Conservation (phyloP, 2,113 vertebrate genomes). For the Cyprinodon tularosa region DNA sequence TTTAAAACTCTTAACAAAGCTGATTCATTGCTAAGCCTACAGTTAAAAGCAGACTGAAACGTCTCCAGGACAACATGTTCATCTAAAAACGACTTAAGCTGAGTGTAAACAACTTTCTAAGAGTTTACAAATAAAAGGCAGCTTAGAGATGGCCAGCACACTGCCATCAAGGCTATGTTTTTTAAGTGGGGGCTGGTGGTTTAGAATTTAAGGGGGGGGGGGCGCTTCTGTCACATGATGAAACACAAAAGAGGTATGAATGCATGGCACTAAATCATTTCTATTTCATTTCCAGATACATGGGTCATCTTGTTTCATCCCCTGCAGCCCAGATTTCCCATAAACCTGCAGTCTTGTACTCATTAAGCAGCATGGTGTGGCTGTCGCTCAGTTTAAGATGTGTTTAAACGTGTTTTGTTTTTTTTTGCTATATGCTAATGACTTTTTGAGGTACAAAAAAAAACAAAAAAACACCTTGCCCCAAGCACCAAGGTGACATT, state of each 20-base stretch:
- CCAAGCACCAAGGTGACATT: constrained; percentile 18
- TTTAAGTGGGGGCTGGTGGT: too few relatives aligned
- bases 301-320: neutral
- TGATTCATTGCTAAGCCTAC: too few relatives aligned
- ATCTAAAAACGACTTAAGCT: too few relatives aligned
- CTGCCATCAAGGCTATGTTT: too few relatives aligned
- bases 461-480: constrained; percentile 19
- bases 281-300: neutral
- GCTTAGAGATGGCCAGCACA: too few relatives aligned
- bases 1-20: too few relatives aligned
- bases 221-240: neutral
- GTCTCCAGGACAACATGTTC: too few relatives aligned
- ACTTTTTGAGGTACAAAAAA: constrained; percentile 22
- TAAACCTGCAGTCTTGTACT: constrained; percentile 10
- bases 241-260: neutral
- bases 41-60: too few relatives aligned
- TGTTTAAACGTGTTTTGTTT: neutral
- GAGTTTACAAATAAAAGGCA: too few relatives aligned
- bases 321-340: neutral
- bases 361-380: neutral
- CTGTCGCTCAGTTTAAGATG: constrained; percentile 5
- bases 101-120: too few relatives aligned
- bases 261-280: constrained; percentile 6
- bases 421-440: constrained; percentile 13
- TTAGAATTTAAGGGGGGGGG: too few relatives aligned